Base-by-base conservation (phyloP, 2,888 invertebrate species). In the Drosophila quasianomalipes region DNA sequence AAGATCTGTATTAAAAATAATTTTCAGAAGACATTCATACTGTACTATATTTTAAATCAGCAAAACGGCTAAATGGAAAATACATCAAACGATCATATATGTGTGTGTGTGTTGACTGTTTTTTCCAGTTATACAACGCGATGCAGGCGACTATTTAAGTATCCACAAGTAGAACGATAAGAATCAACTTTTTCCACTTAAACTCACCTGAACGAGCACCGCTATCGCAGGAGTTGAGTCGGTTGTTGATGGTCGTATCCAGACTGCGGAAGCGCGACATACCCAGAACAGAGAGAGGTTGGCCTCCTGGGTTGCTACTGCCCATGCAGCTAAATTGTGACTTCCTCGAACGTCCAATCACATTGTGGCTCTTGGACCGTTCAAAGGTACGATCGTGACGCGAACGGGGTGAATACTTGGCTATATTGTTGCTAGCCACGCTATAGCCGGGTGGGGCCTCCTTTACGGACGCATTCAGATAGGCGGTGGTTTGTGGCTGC, bases 241-340 rank as follows among this genome's bases (percentile, higher is more conserved):
- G 94, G 88, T 90, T 94, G 92, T 82, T 94, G 83, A 91, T 86
- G 49, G 91, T 94, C 77, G 95, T 95, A 76, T 96, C 96, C 73
- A 96, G 94, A 85, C 96, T 96, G 54, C 96, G 93, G 87, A 96
- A 96, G 9, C 96, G 95, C 91, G 95, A 94, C 39, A 95, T 94
- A 12, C 95, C 95, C 0, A 88, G 70, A 66, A 61, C 9, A 26
- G 64, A 61, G 31, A 76, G 47, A 1, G 81, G 64, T 2, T 79
- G 61, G 6, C 67, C 51, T 4, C 70, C 73, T 9, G 60, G 47
- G 69, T 75, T 85, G 26, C 75, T 82, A 47, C 84, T 92, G 35
- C 81, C 81, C 12, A 80, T 74, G 22, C 91, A 89, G 62, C 81
- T 93, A 79, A 95, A 95, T 80, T 95, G 95, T 7, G 94, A 94